Percentiles rank a stretch among this genome's conserved stretches.
Evolutionary conservation across 2,888 invertebrate genomes (phyloP).

Genomic region (Hyles lineata): DNA sequence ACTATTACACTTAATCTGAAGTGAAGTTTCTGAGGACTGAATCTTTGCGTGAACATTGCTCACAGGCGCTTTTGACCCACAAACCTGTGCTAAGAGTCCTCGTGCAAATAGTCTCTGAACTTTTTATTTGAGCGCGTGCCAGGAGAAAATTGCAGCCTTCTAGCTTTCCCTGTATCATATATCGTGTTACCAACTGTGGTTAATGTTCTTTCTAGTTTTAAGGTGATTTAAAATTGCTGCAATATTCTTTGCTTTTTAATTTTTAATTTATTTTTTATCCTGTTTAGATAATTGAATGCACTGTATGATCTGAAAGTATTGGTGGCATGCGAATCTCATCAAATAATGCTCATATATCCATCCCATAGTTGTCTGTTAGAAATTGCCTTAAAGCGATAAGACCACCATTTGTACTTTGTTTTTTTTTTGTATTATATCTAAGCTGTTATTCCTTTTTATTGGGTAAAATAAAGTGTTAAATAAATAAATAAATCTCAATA

Average conservation of each 20-base stretch:
- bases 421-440: too few species aligned
- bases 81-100: neutral
- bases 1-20: neutral
- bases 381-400: too few species aligned
- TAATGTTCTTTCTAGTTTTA: neutral
- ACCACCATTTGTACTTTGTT: too few species aligned
- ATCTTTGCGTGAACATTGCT: constrained; percentile 9
- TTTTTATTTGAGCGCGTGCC: constrained; percentile 24
- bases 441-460: too few species aligned
- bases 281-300: too few species aligned
- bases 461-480: too few species aligned
- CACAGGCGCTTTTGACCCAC: constrained; percentile 8
- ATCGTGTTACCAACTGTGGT: constrained; percentile 12
- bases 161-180: constrained; percentile 10
- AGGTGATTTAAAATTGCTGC: neutral
- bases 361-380: too few species aligned
- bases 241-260: neutral
- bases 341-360: too few species aligned
- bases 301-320: too few species aligned
- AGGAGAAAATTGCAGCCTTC: constrained; percentile 23
- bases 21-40: constrained; percentile 1
- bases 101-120: constrained; percentile 24
- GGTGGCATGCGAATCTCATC: too few species aligned
- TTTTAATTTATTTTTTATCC: neutral
- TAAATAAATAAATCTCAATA: too few species aligned